Conservation (phyloP, 2,113 vertebrate genomes). For the Triplophysa rosa region DNA sequence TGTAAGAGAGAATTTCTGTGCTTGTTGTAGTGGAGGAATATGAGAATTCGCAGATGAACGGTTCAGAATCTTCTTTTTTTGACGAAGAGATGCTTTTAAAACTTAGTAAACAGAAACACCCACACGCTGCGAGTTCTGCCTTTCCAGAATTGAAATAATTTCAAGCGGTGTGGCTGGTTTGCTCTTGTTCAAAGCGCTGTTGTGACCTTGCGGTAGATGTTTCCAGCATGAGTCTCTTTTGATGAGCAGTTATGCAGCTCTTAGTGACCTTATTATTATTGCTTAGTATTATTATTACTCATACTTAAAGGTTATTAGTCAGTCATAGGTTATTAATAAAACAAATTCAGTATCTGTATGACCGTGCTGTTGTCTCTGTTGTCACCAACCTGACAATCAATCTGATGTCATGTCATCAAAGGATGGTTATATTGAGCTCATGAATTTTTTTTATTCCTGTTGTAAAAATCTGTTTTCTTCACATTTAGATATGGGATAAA, state of each 20-base stretch:
- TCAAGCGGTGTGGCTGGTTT: not conserved
- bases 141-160: not conserved
- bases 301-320: not conserved
- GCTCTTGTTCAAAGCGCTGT: not conserved
- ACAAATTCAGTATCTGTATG: not conserved
- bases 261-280: not conserved
- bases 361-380: too few relatives aligned
- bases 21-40: too few relatives aligned
- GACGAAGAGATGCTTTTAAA: not conserved
- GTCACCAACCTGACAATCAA: too few relatives aligned
- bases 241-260: not conserved
- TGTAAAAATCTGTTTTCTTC: conserved; percentile 26
- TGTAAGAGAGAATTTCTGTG: too few relatives aligned
- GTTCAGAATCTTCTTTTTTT: not conserved
- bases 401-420: not conserved
- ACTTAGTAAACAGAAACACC: not conserved
- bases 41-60: not conserved
- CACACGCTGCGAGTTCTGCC: not conserved
- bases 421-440: not conserved
- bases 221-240: not conserved
- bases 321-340: not conserved
- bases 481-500: conserved; percentile 72
- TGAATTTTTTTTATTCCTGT: not conserved
- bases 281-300: not conserved
- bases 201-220: not conserved